Evolutionary conservation across 2,888 invertebrate species (phyloP), one percentile per base, ranked within the genome.

Genomic region (Andrena trimmerana): DNA sequence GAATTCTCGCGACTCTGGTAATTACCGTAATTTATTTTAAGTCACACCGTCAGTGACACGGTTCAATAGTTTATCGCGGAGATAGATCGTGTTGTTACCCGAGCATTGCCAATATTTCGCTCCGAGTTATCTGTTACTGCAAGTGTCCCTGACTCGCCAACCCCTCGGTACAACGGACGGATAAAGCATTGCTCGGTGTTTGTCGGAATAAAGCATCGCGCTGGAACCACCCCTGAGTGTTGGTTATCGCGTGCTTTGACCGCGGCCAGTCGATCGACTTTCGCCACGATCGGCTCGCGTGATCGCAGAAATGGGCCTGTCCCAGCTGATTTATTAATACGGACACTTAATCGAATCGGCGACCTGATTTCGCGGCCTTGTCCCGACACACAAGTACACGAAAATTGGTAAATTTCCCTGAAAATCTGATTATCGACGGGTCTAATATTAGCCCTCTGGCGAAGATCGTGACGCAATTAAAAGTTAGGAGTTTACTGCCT

Each of bases 301-400:
- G 85, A 74, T 57, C 59, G n/a, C 42, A 52, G 65, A 72, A 63
- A 74, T 33, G 79, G 60, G 63, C 52, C 54, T 50, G 74, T 79
- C 79, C 66, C 52, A 24, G 60, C 72, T 80, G 85, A 87, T 80
- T 86, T 78, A 87, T 85, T 78, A 81, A 82, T 70, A 80, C 62
- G 71, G 63, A 62, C 71, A 66, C 67, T 29, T 74, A 63, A 80
- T 84, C 78, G 81, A 86, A 78, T 7, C 13, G 69, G 10, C 65
- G 76, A 67, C 67, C 78, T 69, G 27, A 50, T 60, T 63, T 52
- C 83, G 36, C 20, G 52, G 42, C 50, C 73, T 59, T 60, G 63
- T 59, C 6, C 33, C 48, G 52, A 20, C n/a, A 16, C 52, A 5
- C 33, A 33, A 4, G 31, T 33, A 5, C 29, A 20, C n/a, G 27